phyloP scores from a whole-genome alignment of 2,888 invertebrate genomes.

The Drosophila longiperda region DNA sequence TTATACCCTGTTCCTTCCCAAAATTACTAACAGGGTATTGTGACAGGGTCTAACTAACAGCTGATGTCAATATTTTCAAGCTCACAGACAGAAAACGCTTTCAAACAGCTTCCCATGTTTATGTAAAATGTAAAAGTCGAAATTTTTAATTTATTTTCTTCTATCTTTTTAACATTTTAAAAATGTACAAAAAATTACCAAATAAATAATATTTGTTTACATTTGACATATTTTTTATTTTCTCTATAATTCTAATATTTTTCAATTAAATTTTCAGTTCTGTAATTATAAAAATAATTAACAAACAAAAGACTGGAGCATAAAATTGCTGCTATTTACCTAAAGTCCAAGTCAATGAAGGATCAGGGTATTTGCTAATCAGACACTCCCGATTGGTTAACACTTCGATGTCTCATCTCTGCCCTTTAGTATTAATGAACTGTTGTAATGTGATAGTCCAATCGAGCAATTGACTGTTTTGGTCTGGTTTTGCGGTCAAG shows the following conservation, averaged over 20 bases:
- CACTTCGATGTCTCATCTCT: background rate
- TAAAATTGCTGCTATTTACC: background rate
- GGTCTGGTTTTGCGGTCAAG: slow-evolving; percentile 22
- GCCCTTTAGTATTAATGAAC: slow-evolving; percentile 14
- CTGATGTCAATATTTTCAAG: background rate
- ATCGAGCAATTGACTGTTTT: slow-evolving; percentile 51
- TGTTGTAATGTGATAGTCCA: slow-evolving; percentile 51
- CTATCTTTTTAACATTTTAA: no score
- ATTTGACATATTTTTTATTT: background rate
- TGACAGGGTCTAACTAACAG: no score
- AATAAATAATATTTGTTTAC: background rate
- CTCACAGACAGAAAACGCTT: background rate
- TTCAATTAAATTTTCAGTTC: background rate
- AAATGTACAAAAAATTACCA: no score
- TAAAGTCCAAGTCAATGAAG: background rate
- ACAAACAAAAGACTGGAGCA: background rate
- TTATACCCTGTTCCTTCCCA: background rate
- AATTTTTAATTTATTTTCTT: background rate
- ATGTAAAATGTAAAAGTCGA: background rate
- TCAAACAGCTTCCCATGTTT: background rate
- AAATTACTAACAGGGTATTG: background rate
- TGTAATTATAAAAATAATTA: background rate
- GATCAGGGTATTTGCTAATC: background rate
- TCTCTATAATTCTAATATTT: background rate
- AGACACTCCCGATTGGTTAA: no score